Evolutionary conservation across 2,888 invertebrate genomes (phyloP), one percentile per base, ranked within the genome.

Genomic region (Zygaena filipendulae): DNA sequence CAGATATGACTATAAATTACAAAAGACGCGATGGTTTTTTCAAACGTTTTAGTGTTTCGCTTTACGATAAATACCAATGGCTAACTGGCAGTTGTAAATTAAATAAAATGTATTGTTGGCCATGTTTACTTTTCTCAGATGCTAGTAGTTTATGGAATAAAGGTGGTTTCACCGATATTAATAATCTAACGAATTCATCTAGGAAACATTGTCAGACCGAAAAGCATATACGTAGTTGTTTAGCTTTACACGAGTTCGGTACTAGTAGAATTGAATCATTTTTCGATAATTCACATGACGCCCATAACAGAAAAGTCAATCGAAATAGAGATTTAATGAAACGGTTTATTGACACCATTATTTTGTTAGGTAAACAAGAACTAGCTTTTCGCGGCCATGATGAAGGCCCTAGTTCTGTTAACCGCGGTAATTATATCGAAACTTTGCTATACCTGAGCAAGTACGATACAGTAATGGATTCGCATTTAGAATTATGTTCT

Each of bases 341-440:
- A 24, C 27, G 27, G 13, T 28, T 32, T 12, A 32, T 32, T 25
- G 27, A 28, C 8, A 32, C 24, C 3, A 16, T 27, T 21, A 18
- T 27, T 24, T 21, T 27, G 13, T 24, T 31, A 10, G 27, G 21
- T 11, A 31, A 27, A 24, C 27, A 31, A 12, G 31, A 31, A 16
- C 24, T 31, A 21, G n/a, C n/a, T n/a, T n/a, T 18, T 16, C 11
- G 27, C 27, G 23, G 21, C 11, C 13, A n/a, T 11, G 3, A 21
- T n/a, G n/a, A n/a, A n/a, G n/a, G n/a, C n/a, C n/a, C n/a, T n/a
- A n/a, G 13, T 9, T 32, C 22, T 13, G 18, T 18, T 18, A 11
- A 22, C 23, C 11, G 28, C 23, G 7, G 22, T 16, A 28, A 27
- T 21, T 27, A 27, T 14, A 14, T 27, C 8, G 21, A 27, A 13